These are phyloP conservation scores for Ephydatia muelleri DNA, from an alignment of 37 sponge, comb jelly and placozoan species.

Conservation along the genomic window DNA sequence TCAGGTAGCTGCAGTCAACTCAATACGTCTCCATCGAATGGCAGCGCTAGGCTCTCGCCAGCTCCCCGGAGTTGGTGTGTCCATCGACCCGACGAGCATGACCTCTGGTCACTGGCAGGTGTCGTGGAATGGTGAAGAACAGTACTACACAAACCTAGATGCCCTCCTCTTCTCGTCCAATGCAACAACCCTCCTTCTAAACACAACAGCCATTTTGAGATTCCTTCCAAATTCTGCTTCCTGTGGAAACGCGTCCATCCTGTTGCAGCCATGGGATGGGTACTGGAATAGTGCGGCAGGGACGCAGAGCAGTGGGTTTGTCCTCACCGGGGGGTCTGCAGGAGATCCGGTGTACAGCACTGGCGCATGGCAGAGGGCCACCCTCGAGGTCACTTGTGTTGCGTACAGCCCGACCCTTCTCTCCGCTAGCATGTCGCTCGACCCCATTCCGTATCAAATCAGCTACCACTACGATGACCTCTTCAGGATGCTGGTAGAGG, in stretches of 20 bases:
- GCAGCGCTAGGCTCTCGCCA: constrained; percentile 31
- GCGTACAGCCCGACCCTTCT: constrained; percentile 42
- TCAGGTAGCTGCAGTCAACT: constrained; percentile 36
- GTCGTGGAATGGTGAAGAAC: constrained; percentile 43
- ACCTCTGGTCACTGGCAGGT: constrained; percentile 73
- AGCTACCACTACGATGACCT: constrained; percentile 57
- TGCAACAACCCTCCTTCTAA: constrained; percentile 36
- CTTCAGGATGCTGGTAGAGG: constrained; percentile 54
- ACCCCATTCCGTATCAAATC: constrained; percentile 68
- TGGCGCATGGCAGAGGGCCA: background rate
- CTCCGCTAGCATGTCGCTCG: background rate
- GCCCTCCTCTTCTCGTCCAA: constrained; percentile 13
- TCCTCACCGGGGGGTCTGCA: constrained; percentile 12
- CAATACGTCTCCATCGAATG: constrained; percentile 12
- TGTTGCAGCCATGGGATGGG: constrained; percentile 78
- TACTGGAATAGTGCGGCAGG: constrained; percentile 28
- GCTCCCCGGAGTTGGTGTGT: constrained; percentile 58
- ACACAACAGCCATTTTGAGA: constrained; percentile 55
- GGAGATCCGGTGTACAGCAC: background rate
- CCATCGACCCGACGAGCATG: constrained; percentile 9
- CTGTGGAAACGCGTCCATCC: constrained; percentile 56
- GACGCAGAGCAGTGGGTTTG: background rate
- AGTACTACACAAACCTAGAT: constrained; percentile 38
- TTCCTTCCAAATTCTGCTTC: constrained; percentile 59
- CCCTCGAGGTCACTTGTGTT: constrained; percentile 12